These are phyloP conservation scores for Petroica traversi DNA, from an alignment of 2,113 vertebrate genomes.

Conservation along the genomic window DNA sequence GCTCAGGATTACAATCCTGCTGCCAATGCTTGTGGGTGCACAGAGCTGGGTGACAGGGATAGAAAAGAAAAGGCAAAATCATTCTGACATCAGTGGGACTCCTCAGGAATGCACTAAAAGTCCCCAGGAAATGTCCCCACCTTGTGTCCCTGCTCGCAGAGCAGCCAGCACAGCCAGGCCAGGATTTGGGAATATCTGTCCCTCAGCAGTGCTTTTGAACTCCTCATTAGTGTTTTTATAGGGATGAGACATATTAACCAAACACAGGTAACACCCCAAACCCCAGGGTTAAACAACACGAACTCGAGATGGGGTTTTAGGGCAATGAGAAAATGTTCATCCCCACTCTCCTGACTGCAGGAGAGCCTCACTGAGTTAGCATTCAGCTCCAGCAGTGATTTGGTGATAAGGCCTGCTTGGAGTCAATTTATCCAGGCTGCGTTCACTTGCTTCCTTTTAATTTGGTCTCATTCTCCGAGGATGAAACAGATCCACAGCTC, in stretches of 20 bases:
- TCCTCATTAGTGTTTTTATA: too few species aligned
- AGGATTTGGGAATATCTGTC: too few species aligned
- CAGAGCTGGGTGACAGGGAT: too few species aligned
- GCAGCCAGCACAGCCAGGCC: too few species aligned
- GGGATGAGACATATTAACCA: accelerated
- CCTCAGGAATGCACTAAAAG: too few species aligned
- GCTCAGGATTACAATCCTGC: too few species aligned
- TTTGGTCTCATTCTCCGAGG: neutral
- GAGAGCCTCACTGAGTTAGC: neutral
- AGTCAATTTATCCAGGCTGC: neutral
- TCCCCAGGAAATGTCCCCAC: too few species aligned
- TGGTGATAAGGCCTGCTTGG: neutral
- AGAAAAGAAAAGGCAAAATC: too few species aligned
- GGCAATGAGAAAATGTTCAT: neutral
- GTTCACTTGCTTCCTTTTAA: neutral
- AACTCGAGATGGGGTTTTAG: neutral
- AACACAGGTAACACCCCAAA: neutral
- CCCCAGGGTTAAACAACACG: neutral
- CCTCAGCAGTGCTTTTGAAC: too few species aligned
- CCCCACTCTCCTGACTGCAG: neutral
- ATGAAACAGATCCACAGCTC: neutral
- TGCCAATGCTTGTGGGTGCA: too few species aligned
- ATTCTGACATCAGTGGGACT: too few species aligned
- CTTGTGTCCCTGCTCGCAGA: too few species aligned
- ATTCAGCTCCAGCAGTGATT: neutral